Evolutionary conservation across 2,797 vertebrate genomes (phyloP), one percentile per base, ranked within the genome.

Genomic region (Phoxinus dragarum): DNA sequence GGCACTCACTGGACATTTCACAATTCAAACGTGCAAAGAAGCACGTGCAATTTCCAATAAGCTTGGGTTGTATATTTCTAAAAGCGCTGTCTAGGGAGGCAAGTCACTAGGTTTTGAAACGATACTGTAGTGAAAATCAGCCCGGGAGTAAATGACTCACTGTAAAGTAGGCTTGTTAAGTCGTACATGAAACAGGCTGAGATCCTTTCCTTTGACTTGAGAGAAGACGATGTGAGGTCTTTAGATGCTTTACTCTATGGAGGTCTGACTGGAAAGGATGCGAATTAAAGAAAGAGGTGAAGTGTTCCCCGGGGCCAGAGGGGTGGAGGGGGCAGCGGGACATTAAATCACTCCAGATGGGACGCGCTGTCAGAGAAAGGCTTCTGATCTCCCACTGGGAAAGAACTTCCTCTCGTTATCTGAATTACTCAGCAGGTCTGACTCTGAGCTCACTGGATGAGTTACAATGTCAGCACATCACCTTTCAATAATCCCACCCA

Each of bases 311-410:
- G 61, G 88, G 91, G 94, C 61, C 86, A 90, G 89, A 91, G 47
- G 89, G 90, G 27, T 52, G 52, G 49, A 92, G 94, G 47, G 81
- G 94, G 61, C 85, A 90, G 88, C 90, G 31, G 89, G 90, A 89
- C 89, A 91, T 88, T 95, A 94, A 95, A 95, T 95, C 93, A 93
- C 92, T 93, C 94, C 92, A 94, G 93, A 93, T 95, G 93, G 92
- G 92, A 92, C 71, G 92, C 90, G 87, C 88, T 91, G 92, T 90
- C 78, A 56, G 90, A 92, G 92, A 89, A 89, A 89, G 90, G 89
- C 76, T 85, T 86, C 86, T 59, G 82, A 84, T 59, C 69, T 89
- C 86, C 91, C 88, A 75, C 80, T 89, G 82, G 84, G 88, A 81
- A 82, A 66, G 88, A 86, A 88, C 90, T 92, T 95, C 93, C 93